Percentiles rank a stretch among this genome's conserved stretches.
These are phyloP conservation scores for Euzophera pinguis DNA, from an alignment of 2,888 invertebrate genomes.

Conservation along the genomic window DNA sequence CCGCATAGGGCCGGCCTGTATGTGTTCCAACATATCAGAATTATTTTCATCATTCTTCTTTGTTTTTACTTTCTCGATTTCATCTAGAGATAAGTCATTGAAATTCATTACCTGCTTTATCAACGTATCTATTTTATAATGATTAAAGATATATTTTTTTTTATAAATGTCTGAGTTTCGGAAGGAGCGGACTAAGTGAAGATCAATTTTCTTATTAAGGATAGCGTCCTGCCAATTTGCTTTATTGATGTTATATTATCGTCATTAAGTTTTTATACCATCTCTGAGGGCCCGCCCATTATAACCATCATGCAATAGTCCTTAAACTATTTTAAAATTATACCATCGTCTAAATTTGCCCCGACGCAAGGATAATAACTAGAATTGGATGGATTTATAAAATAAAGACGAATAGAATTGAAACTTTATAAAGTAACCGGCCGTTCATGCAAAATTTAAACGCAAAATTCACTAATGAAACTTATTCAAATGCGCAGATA, in stretches of 20 bases:
- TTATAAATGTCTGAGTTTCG: neutral
- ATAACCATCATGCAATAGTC: constrained; percentile 65
- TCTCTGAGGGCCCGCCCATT: constrained; percentile 62
- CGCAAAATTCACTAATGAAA: too few species aligned
- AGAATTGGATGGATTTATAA: constrained; percentile 27
- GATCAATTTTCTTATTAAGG: constrained; percentile 64
- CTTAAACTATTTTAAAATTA: constrained; percentile 74
- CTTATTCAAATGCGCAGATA: too few species aligned
- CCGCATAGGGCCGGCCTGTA: constrained; percentile 46
- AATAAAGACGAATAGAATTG: neutral
- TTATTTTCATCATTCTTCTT: constrained; percentile 55
- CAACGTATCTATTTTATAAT: too few species aligned
- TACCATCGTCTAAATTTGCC: constrained; percentile 55
- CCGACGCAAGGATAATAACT: constrained; percentile 53
- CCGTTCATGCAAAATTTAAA: too few species aligned
- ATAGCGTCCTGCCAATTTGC: constrained; percentile 74
- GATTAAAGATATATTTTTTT: neutral
- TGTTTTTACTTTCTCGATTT: constrained; percentile 57
- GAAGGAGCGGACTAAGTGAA: constrained; percentile 36
- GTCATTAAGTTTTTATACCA: constrained; percentile 71
- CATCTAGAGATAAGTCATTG: constrained; percentile 48
- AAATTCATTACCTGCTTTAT: constrained; percentile 45
- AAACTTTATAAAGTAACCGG: neutral
- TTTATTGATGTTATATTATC: constrained; percentile 73
- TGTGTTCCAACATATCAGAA: constrained; percentile 41